phyloP scores from a whole-genome alignment of 2,113 vertebrate species.

The Euleptes europaea region DNA sequence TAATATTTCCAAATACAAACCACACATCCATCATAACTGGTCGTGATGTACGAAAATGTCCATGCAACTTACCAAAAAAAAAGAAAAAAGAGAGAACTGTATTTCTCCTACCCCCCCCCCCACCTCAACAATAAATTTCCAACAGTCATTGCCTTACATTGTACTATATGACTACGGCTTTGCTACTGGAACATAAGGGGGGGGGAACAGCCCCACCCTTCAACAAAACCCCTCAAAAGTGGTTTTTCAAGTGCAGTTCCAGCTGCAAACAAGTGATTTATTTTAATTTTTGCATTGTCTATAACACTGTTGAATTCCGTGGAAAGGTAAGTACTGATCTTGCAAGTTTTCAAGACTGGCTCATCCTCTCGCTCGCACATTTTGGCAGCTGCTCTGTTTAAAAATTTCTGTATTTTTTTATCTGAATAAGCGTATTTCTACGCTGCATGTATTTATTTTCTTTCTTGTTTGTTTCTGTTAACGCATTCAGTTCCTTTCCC shows the following conservation, averaged over 20 bases:
- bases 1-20: conserved; percentile 51
- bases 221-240: conserved; percentile 48
- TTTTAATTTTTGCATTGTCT: conserved; percentile 4
- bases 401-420: conserved; percentile 11
- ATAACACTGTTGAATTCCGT: conserved; percentile 41
- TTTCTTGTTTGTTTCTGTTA: neutral
- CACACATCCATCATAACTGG: conserved; percentile 77
- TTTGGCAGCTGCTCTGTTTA: conserved; percentile 71
- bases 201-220: conserved; percentile 18
- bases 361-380: conserved; percentile 55
- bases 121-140: conserved; percentile 66
- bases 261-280: conserved; percentile 67
- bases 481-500: conserved; percentile 16
- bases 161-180: conserved; percentile 70
- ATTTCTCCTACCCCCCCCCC: neutral
- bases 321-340: conserved; percentile 46
- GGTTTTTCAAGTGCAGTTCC: conserved; percentile 76
- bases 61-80: conserved; percentile 84
- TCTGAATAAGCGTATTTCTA: neutral
- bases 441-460: conserved; percentile 9
- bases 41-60: conserved; percentile 74
- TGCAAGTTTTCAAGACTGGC: conserved; percentile 24
- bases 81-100: neutral
- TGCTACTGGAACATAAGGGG: conserved; percentile 73
- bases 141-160: conserved; percentile 92